phyloP scores from a whole-genome alignment of 2,888 invertebrate genomes.

The Trichogramma dendrolimi region DNA sequence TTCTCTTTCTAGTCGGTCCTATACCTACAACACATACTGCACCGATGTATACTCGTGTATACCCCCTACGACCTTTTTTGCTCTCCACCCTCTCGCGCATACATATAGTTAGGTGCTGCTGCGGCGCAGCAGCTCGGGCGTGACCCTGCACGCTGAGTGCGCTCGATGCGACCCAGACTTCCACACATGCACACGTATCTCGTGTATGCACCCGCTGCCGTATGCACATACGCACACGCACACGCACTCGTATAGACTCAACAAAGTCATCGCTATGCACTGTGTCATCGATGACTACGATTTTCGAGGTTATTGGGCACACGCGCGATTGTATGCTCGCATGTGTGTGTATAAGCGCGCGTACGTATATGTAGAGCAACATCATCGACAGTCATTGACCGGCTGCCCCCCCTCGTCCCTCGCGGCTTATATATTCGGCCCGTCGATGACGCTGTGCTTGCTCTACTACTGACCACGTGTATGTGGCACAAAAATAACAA shows the following conservation, averaged over 20 bases:
- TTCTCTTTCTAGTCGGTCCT: too few species aligned
- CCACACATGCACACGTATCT: not conserved
- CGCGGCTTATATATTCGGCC: too few species aligned
- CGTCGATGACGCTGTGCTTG: too few species aligned
- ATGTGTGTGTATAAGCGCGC: too few species aligned
- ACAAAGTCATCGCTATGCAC: not conserved
- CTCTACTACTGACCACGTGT: too few species aligned
- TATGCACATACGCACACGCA: too few species aligned
- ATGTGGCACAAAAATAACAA: too few species aligned
- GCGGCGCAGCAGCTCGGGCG: slow-evolving; percentile 44
- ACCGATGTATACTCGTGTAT: slow-evolving; percentile 36
- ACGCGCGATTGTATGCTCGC: not conserved
- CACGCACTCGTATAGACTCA: not conserved
- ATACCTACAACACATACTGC: slow-evolving; percentile 6
- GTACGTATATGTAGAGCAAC: too few species aligned
- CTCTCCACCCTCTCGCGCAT: slow-evolving; percentile 14
- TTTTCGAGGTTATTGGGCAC: slow-evolving; percentile 1
- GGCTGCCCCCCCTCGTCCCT: too few species aligned
- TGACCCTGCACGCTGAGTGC: slow-evolving; percentile 33
- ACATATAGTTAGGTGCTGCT: slow-evolving; percentile 25
- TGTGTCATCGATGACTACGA: slow-evolving; percentile 20
- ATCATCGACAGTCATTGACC: too few species aligned
- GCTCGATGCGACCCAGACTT: not conserved
- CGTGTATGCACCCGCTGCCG: not conserved
- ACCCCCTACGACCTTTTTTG: slow-evolving; percentile 8